These are phyloP conservation scores for Hippocampus guttulatus DNA, from an alignment of 2,113 vertebrate genomes.

Conservation along the genomic window DNA sequence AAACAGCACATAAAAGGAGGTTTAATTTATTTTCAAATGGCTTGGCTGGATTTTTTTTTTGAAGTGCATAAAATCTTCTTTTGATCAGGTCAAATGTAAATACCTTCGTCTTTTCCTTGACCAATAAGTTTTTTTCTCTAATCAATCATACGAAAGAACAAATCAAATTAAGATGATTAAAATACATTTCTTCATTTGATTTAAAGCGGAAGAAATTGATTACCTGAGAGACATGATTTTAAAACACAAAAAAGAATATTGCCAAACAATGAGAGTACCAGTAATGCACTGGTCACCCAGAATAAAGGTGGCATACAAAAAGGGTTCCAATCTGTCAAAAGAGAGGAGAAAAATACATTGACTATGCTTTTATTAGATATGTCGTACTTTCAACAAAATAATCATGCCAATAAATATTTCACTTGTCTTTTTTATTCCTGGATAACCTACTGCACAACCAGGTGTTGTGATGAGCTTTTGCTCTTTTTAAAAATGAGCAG, in stretches of 20 bases:
- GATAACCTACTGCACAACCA: background rate
- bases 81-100: background rate
- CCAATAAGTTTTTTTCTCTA: conserved; percentile 41
- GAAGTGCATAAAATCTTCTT: background rate
- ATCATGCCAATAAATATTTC: background rate
- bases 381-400: background rate
- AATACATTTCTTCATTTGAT: background rate
- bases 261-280: conserved; percentile 53
- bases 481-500: background rate
- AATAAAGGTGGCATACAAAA: background rate
- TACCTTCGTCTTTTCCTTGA: conserved; percentile 49
- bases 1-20: conserved; percentile 6
- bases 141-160: conserved; percentile 12
- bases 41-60: too few relatives aligned
- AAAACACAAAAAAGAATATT: conserved; percentile 57
- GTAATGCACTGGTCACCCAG: background rate
- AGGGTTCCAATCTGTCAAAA: background rate
- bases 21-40: background rate
- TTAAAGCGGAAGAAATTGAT: conserved; percentile 5
- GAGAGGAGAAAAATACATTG: background rate
- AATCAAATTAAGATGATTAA: background rate
- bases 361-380: background rate
- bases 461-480: background rate
- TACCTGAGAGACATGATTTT: conserved; percentile 55
- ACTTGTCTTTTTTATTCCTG: background rate